phyloP scores from a whole-genome alignment of 37 sponge, comb jelly and placozoan genomes.

The Halisarca cf. caerulea region DNA sequence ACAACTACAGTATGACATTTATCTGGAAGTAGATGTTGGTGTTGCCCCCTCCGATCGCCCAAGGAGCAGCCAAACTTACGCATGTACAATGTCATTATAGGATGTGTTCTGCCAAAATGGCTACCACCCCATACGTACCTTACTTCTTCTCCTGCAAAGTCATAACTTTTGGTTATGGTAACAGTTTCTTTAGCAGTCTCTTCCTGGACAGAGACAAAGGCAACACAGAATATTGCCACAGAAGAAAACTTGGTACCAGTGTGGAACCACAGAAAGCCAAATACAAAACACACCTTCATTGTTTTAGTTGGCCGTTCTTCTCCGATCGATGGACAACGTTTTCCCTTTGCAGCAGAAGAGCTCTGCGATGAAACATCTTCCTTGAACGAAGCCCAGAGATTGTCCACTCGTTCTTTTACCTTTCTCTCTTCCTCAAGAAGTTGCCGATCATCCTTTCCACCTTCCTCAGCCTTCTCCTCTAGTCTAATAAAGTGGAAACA shows the following conservation, averaged over 20 bases:
- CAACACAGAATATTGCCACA: background rate
- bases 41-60: no score
- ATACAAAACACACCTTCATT: no score
- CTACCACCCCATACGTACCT: conserved; percentile 25
- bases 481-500: no score
- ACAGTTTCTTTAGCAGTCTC: conserved; percentile 29
- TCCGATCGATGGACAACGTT: no score
- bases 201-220: background rate
- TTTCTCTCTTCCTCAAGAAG: conserved; percentile 3
- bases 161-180: conserved; percentile 69
- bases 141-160: conserved; percentile 92
- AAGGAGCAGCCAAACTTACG: no score
- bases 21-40: no score
- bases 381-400: conserved; percentile 79
- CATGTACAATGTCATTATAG: no score
- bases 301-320: no score
- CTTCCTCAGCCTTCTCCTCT: background rate
- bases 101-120: no score
- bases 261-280: no score
- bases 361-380: conserved; percentile 2
- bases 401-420: conserved; percentile 47
- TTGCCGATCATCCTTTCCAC: conserved; percentile 6
- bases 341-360: background rate
- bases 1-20: no score
- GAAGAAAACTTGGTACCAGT: no score